These are phyloP conservation scores for Mastigias papua DNA, from an alignment of 30 jellyfish, hydroid and myxozoan species.

Conservation along the genomic window DNA sequence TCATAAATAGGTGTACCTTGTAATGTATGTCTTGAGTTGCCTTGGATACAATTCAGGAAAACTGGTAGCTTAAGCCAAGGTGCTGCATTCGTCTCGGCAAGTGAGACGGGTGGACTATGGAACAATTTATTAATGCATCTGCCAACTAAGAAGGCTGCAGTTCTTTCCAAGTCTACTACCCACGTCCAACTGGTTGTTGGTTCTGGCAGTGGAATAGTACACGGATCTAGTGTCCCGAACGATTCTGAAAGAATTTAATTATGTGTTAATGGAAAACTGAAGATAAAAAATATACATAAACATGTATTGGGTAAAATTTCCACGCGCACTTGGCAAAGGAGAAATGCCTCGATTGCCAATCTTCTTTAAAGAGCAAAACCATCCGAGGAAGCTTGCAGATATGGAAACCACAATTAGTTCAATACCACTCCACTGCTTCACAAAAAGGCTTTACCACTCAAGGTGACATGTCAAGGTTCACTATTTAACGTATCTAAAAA, in stretches of 20 bases:
- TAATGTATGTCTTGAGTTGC: not conserved
- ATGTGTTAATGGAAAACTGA: not conserved
- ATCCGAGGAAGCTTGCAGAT: too few species aligned
- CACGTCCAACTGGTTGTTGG: constrained; percentile 85
- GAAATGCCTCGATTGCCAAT: too few species aligned
- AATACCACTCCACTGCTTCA: too few species aligned
- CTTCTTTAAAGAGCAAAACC: too few species aligned
- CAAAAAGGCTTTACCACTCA: too few species aligned
- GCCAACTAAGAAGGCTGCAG: constrained; percentile 77
- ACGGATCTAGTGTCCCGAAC: constrained; percentile 61
- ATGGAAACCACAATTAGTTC: too few species aligned
- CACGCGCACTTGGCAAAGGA: too few species aligned
- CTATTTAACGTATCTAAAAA: too few species aligned
- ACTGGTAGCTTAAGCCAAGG: constrained; percentile 69
- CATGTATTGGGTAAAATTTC: too few species aligned
- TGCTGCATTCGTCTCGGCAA: constrained; percentile 53
- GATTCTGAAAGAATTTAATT: constrained; percentile 25
- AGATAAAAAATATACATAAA: too few species aligned
- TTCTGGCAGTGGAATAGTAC: constrained; percentile 62
- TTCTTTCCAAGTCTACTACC: constrained; percentile 78
- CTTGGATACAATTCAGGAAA: constrained; percentile 57
- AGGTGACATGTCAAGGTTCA: too few species aligned
- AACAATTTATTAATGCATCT: constrained; percentile 64
- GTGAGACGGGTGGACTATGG: constrained; percentile 28
- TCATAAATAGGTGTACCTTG: not conserved